phyloP scores from a whole-genome alignment of 2,113 vertebrate species.

The Cynocephalus volans region DNA sequence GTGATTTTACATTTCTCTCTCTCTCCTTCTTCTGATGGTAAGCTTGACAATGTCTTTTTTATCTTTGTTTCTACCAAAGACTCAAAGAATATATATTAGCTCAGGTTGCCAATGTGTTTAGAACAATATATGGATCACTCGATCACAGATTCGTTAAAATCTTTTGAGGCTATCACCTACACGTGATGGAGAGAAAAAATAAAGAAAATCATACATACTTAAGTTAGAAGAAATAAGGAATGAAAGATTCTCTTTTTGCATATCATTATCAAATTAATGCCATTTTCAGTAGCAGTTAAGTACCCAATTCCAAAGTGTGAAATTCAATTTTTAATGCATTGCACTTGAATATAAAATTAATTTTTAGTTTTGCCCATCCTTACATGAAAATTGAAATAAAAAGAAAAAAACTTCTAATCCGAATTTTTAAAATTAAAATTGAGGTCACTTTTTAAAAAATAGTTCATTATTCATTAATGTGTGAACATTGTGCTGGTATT shows the following conservation, averaged over 20 bases:
- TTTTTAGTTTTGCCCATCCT: conserved; percentile 66
- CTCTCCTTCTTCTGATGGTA: not conserved
- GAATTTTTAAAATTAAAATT: conserved; percentile 60
- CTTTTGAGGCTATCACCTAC: not conserved
- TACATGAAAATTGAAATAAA: not conserved
- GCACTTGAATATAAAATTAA: conserved; percentile 55
- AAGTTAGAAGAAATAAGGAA: not conserved
- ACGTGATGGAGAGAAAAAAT: not conserved
- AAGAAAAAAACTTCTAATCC: not conserved
- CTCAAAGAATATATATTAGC: not conserved
- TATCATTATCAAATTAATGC: conserved; percentile 68
- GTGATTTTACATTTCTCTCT: not conserved
- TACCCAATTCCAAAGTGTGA: conserved; percentile 48
- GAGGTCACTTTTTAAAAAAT: conserved; percentile 53
- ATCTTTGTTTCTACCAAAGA: not conserved
- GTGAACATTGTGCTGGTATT: conserved; percentile 30
- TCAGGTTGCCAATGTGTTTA: not conserved
- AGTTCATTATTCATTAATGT: conserved; percentile 66
- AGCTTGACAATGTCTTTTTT: not conserved
- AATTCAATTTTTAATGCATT: conserved; percentile 73
- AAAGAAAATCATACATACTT: not conserved
- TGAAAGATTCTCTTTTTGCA: conserved; percentile 39
- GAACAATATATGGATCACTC: not conserved
- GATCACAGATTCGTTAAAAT: not conserved
- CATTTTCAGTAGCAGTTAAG: conserved; percentile 53